Evolutionary conservation across 2,888 invertebrate species (phyloP), one percentile per base, ranked within the genome.

Genomic region (Micropterix aruncella): DNA sequence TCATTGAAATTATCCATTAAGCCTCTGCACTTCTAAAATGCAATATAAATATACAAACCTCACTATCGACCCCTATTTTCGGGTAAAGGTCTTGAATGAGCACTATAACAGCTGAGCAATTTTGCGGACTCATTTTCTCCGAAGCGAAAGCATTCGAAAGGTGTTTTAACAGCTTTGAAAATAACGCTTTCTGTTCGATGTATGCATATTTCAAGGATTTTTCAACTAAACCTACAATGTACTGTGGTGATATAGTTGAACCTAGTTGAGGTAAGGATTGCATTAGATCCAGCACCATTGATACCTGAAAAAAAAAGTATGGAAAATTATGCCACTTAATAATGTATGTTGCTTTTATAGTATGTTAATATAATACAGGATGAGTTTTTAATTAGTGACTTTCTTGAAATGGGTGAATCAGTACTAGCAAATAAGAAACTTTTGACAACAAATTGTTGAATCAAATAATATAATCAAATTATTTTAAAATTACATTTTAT

Each of bases 281-380:
- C 7, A 27, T 7, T 12, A 27, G 27, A 12, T 27, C 27, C 12
- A 27, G 27, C 5, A 27, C 12, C 27, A 27, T 27, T 5, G 12
- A 27, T 27, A 27, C 27, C 27, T 15, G 27, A 40, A 40, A 39
- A 15, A 36, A 37, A 15, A 44, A 15, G 14, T 5, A 17, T 17
- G 2, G 2, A 16, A 43, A 37, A 27, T 16, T 36, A 3, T 2
- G 41, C 19, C 18, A 45, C 1, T 45, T 43, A 12, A 40, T 18
- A 27, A 42, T 37, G 40, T 36, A 19, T 19, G 42, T 37, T 19
- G 12, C 41, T n/a, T 14, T n/a, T n/a, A n/a, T n/a, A n/a, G n/a
- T n/a, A n/a, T n/a, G n/a, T n/a, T n/a, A n/a, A n/a, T n/a, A n/a
- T n/a, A n/a, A n/a, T n/a, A n/a, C n/a, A n/a, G n/a, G n/a, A n/a